Conservation (phyloP, 1,140 invertebrate species). For the Latrodectus geometricus region DNA sequence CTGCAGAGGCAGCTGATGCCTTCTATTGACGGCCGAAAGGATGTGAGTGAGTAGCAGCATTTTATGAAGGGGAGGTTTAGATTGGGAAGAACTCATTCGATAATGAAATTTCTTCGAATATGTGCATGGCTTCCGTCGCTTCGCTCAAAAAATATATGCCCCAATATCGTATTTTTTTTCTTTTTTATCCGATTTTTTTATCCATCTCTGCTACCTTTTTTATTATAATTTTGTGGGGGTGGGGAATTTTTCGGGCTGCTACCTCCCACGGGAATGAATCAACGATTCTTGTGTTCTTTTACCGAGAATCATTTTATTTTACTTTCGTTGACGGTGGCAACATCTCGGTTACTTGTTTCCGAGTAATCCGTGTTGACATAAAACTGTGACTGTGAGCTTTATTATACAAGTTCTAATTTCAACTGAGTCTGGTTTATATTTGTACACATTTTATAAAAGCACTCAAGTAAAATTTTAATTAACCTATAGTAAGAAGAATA, state of each 20-base stretch:
- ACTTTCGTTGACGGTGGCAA: too few relatives aligned
- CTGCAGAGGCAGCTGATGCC: constrained; percentile 43
- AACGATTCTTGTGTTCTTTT: neutral
- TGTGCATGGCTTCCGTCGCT: neutral
- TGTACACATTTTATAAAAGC: too few relatives aligned
- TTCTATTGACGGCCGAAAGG: constrained; percentile 7
- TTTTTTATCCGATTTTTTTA: too few relatives aligned
- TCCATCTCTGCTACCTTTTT: neutral
- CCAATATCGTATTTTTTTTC: neutral
- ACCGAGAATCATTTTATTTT: too few relatives aligned
- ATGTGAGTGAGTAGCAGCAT: neutral
- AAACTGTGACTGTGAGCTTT: too few relatives aligned
- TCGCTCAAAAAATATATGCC: neutral
- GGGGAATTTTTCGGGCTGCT: neutral
- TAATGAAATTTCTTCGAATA: constrained; percentile 13
- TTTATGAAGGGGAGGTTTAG: neutral
- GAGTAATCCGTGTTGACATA: too few relatives aligned
- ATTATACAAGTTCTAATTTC: too few relatives aligned
- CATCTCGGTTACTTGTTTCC: too few relatives aligned
- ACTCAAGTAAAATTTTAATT: too few relatives aligned
- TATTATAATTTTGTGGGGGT: neutral
- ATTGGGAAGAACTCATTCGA: neutral
- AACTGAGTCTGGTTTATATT: too few relatives aligned
- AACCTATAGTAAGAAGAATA: too few relatives aligned
- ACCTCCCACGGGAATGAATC: neutral